Evolutionary conservation across 2,888 invertebrate species (phyloP), one percentile per base, ranked within the genome.

Genomic region (Allophyes oxyacanthae): DNA sequence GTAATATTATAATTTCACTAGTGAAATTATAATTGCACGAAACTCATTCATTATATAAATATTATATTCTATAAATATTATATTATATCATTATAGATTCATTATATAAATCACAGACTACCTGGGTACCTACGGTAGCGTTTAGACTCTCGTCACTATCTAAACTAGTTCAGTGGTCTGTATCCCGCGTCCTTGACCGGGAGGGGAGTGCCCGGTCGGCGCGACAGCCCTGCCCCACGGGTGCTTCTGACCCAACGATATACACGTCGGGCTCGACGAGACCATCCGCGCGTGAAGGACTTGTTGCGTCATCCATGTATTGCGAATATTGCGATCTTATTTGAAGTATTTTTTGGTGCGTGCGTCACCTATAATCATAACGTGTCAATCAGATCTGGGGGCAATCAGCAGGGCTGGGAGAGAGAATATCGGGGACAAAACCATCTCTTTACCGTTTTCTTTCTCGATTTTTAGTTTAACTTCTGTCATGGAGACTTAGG

Each of bases 141-240:
- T n/a, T n/a, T 11, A 40, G 8, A 9, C 5, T 2, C 25, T 9
- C 30, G 15, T 37, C 48, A 48, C 62, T 66, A 66, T 38, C 40
- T 33, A 45, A 66, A 66, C 37, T 66, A 58, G 52, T 26, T 66
- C 57, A 52, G 52, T 62, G 32, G 52, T 62, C 65, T 34, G 51
- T 15, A 30, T 25, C 8, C 36, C 32, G 40, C 61, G 71, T 41
- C 72, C 72, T 72, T 72, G 72, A 70, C 70, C 72, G 26, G 50
- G 44, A 9, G 13, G 69, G 72, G 72, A 55, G 69, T 38, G 72
- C 40, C 13, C 28, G 11, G 26, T 57, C 63, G 50, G 33, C 30
- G 50, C 41, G 41, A 7, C 41, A n/a, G 57, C 28, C 33, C 32
- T 32, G 50, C 38, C 40, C 37, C 45, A 28, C 48, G 32, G 25